Evolutionary conservation across 1,140 invertebrate genomes (phyloP), one percentile per base, ranked within the genome.

Genomic region (Pteromalus puparum): DNA sequence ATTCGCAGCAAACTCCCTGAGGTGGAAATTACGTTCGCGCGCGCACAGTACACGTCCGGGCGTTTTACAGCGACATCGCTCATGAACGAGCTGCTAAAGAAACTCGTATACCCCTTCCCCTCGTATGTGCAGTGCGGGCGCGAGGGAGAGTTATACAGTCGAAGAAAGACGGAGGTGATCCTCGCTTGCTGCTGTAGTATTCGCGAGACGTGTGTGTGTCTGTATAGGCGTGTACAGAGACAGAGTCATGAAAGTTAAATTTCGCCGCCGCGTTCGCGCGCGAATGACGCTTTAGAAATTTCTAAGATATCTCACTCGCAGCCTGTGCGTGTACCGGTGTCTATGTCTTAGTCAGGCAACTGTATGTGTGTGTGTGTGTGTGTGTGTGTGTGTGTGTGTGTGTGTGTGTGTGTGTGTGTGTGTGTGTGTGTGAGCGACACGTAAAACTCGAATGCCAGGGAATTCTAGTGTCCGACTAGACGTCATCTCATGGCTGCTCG

Each of bases 221-320:
- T 78, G 21, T 65, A 78, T 28, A 13, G 21, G 1, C 7, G 7
- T 24, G 2, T 72, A 68, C n/a, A 87, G 74, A 82, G 86, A 82
- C 28, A 34, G 65, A 68, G 72, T 61, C 28, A 72, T 77, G 65
- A 77, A 78, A 83, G 34, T 83, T 83, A 48, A 83, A 83, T 83
- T 82, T 82, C 38, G 38, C 42, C 30, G 30, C 26, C 38, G 21
- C 28, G 73, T 42, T 88, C 87, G 89, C 87, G 86, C 86, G 87
- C 88, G 87, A 90, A 89, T 87, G 88, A 90, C 89, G 90, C 84
- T 90, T 90, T 87, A 88, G 89, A 91, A 90, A 91, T 91, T 90
- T 87, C 87, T 89, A 88, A 90, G 87, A 89, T 87, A 87, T 86
- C 86, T 89, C 87, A 79, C 87, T 85, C 81, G 72, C 81, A 79